These are phyloP conservation scores for Mustela lutreola DNA, from an alignment of 2,113 vertebrate species.

Conservation along the genomic window DNA sequence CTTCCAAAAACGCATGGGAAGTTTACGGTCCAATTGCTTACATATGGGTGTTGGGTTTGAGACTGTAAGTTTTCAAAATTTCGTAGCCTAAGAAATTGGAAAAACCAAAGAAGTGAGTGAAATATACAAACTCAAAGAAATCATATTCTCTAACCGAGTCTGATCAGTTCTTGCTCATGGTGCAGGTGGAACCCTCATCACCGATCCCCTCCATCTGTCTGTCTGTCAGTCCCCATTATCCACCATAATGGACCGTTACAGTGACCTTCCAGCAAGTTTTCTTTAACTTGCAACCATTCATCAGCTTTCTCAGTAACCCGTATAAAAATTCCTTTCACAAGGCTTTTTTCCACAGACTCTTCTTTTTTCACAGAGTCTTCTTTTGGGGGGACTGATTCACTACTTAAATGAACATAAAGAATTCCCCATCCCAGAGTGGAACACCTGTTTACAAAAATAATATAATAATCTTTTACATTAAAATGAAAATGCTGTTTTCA, in stretches of 20 bases:
- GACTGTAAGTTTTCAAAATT: neutral
- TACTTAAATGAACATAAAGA: neutral
- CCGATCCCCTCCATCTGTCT: neutral
- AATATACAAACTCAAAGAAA: neutral
- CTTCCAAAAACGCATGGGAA: neutral
- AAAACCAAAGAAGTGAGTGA: conserved; percentile 16
- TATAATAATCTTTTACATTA: conserved; percentile 1
- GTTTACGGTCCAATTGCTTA: neutral
- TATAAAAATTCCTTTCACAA: neutral
- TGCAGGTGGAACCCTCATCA: neutral
- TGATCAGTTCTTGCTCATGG: rapidly evolving
- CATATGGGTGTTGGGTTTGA: neutral
- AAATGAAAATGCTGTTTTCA: conserved; percentile 59
- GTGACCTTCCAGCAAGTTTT: neutral
- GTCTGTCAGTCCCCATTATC: neutral
- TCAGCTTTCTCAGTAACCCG: neutral
- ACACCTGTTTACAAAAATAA: neutral
- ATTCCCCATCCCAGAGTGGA: neutral
- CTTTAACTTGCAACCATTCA: neutral
- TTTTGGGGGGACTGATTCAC: neutral
- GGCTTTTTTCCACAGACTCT: too few species aligned
- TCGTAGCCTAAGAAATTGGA: neutral
- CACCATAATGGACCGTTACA: neutral
- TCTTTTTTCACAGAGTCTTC: neutral
- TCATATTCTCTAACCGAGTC: neutral